Conservation (phyloP, 2,888 invertebrate genomes). For the Scaptomyza flava region DNA sequence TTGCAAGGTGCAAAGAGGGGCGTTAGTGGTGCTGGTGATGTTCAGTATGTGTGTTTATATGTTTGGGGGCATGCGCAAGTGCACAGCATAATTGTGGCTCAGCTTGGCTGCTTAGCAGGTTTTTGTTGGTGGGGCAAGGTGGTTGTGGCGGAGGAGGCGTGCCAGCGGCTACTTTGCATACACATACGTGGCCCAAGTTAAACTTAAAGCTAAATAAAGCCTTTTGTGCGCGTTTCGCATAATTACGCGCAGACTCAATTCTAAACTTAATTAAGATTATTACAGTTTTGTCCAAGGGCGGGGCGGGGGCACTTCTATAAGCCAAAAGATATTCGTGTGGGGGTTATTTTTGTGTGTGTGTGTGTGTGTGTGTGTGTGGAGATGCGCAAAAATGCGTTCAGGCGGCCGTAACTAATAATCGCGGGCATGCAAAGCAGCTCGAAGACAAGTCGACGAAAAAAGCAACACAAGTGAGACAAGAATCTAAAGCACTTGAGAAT, state of each 20-base stretch:
- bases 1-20: not conserved
- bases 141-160: conserved; percentile 14
- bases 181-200: conserved; percentile 22
- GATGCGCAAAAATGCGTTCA: conserved; percentile 75
- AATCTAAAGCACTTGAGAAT: conserved; percentile 9
- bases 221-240: conserved; percentile 74
- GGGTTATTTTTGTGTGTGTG: not conserved
- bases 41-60: too few species aligned
- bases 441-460: conserved; percentile 9
- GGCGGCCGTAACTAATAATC: conserved; percentile 80
- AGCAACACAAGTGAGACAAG: conserved; percentile 1
- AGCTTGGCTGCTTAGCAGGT: conserved; percentile 28
- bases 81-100: conserved; percentile 61
- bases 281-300: conserved; percentile 50
- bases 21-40: not conserved
- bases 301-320: not conserved
- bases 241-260: conserved; percentile 78
- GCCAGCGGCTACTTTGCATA: conserved; percentile 62
- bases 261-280: conserved; percentile 78
- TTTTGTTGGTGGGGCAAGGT: conserved; percentile 2
- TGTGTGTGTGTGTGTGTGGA: conserved; percentile 27
- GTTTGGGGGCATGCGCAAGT: conserved; percentile 23
- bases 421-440: conserved; percentile 66
- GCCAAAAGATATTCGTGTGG: conserved; percentile 7
- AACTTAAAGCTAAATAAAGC: conserved; percentile 5